Percentiles rank a stretch among this genome's conserved stretches.
These are phyloP conservation scores for Hemithea aestivaria DNA, from an alignment of 2,888 invertebrate species.

Conservation along the genomic window DNA sequence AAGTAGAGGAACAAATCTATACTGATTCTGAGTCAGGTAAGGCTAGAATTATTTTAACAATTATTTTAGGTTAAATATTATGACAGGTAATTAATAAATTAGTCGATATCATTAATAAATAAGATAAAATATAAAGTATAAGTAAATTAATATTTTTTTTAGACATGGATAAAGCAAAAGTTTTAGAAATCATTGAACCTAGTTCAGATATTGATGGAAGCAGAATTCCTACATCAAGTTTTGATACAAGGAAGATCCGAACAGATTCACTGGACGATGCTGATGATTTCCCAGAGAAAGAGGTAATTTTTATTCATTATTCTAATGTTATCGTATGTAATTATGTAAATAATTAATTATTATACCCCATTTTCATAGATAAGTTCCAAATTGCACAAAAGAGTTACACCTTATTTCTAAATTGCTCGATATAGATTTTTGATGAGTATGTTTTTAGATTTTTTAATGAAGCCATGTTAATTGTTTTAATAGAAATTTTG, in stretches of 20 bases:
- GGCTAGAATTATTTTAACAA: background rate
- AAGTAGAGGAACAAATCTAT: slow-evolving; percentile 76
- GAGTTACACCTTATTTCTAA: too few species aligned
- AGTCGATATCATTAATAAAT: too few species aligned
- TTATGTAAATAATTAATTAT: too few species aligned
- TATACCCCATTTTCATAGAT: too few species aligned
- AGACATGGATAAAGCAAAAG: slow-evolving; percentile 77
- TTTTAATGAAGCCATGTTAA: too few species aligned
- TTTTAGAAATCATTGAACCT: slow-evolving; percentile 75
- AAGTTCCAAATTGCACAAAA: too few species aligned
- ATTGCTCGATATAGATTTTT: too few species aligned
- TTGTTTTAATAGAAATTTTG: too few species aligned
- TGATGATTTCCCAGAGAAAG: slow-evolving; percentile 75
- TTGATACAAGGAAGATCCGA: slow-evolving; percentile 66
- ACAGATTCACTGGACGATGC: slow-evolving; percentile 76
- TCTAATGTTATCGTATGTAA: too few species aligned
- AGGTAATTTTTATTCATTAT: slow-evolving; percentile 40
- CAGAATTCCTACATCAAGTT: slow-evolving; percentile 58
- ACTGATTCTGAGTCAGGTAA: slow-evolving; percentile 76
- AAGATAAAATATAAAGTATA: background rate
- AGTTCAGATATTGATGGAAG: slow-evolving; percentile 58
- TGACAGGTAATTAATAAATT: too few species aligned
- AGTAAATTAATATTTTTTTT: slow-evolving; percentile 23
- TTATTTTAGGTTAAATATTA: too few species aligned
- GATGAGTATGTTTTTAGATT: too few species aligned